These are phyloP conservation scores for Tipula helvola DNA, from an alignment of 2,888 invertebrate genomes.

Conservation along the genomic window DNA sequence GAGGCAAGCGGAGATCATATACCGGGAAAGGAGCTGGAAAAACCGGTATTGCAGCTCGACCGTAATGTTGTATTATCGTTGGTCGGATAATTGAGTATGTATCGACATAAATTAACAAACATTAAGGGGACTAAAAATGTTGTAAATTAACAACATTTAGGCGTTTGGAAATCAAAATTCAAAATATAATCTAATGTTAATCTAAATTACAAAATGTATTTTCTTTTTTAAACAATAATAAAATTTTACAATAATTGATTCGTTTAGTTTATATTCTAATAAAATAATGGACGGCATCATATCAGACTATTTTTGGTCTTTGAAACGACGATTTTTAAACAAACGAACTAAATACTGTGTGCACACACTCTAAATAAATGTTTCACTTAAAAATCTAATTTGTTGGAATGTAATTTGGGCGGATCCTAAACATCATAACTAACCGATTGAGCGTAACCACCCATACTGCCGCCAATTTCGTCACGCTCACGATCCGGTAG, in stretches of 20 bases:
- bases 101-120: background rate
- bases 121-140: background rate
- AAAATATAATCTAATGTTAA: background rate
- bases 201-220: background rate
- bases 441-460: background rate
- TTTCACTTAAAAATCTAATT: background rate
- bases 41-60: background rate
- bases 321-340: background rate
- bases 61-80: background rate
- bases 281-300: background rate
- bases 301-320: background rate
- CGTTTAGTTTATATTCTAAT: background rate
- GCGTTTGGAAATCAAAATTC: background rate
- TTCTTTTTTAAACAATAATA: background rate
- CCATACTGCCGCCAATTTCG: background rate
- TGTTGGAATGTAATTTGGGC: background rate
- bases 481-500: constrained; percentile 38
- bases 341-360: background rate
- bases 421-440: background rate
- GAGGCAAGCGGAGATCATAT: background rate
- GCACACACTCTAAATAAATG: background rate
- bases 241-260: background rate
- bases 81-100: background rate
- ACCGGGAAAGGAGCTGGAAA: background rate
- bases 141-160: background rate